Percentiles rank a stretch among this genome's conserved stretches.
Evolutionary conservation across 1,140 invertebrate genomes (phyloP).

Genomic region (Samia ricini): DNA sequence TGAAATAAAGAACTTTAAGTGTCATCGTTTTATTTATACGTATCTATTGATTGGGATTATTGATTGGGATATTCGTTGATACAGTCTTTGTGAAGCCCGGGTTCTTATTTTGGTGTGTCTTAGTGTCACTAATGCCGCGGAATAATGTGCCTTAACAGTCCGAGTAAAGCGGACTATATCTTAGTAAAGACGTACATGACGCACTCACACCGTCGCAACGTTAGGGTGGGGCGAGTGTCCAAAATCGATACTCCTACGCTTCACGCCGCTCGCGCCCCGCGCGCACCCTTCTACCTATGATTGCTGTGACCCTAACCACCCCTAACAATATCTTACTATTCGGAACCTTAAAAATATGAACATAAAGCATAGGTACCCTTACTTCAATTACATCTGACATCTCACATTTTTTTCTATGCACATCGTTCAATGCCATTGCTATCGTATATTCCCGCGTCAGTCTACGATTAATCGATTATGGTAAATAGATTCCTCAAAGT

Average conservation of each 20-base stretch:
- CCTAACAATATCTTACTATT: constrained; percentile 63
- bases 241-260: constrained; percentile 75
- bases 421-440: constrained; percentile 13
- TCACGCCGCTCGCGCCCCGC: constrained; percentile 58
- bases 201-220: constrained; percentile 71
- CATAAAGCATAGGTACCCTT: constrained; percentile 55
- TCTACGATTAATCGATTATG: constrained; percentile 18
- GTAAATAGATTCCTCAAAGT: constrained; percentile 6
- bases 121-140: constrained; percentile 27
- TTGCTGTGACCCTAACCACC: constrained; percentile 69
- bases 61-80: too few species aligned
- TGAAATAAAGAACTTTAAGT: neutral
- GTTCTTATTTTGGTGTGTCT: constrained; percentile 12
- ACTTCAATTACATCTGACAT: constrained; percentile 29
- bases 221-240: constrained; percentile 65
- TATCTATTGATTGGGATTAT: too few species aligned
- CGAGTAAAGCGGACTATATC: constrained; percentile 45
- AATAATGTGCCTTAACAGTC: constrained; percentile 42
- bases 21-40: too few species aligned
- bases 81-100: neutral
- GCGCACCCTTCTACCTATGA: constrained; percentile 41
- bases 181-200: constrained; percentile 55
- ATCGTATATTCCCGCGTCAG: constrained; percentile 34
- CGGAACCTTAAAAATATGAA: constrained; percentile 55
- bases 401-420: constrained; percentile 23